Conservation (phyloP, 2,113 vertebrate species). For the Azemiops feae region DNA sequence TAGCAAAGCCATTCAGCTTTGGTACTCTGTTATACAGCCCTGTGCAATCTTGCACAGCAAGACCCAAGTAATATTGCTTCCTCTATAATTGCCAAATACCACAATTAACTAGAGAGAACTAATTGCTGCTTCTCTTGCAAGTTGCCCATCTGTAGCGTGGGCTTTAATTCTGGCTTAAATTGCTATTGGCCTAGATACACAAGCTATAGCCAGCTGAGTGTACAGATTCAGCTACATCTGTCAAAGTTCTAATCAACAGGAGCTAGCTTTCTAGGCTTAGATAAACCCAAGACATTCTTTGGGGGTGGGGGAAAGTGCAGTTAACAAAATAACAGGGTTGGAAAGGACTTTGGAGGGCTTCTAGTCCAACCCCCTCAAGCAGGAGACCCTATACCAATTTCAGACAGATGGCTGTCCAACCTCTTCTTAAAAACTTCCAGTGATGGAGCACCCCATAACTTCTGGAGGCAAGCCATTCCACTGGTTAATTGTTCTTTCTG, state of each 20-base stretch:
- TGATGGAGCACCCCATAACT: background rate
- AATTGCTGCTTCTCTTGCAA: conserved; percentile 17
- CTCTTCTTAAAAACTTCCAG: background rate
- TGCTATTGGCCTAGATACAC: conserved; percentile 7
- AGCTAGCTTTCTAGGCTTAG: background rate
- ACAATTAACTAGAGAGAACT: conserved; percentile 13
- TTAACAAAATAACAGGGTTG: background rate
- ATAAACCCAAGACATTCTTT: background rate
- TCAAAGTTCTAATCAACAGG: background rate
- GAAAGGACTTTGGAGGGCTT: too few relatives aligned
- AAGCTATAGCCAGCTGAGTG: background rate
- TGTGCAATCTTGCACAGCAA: background rate
- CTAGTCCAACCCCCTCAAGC: background rate
- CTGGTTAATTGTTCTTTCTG: background rate
- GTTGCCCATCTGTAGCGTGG: conserved; percentile 6
- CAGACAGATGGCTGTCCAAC: too few relatives aligned
- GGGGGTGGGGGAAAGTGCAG: background rate
- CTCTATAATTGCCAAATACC: conserved; percentile 9
- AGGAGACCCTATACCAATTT: background rate
- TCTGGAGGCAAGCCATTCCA: background rate
- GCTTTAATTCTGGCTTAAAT: conserved; percentile 18
- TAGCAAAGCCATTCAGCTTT: background rate
- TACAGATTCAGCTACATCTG: background rate
- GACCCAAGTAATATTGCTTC: background rate
- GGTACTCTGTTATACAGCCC: background rate